phyloP scores from a whole-genome alignment of 35 echinoderm and acorn worm species.

The Heliocidaris erythrogramma region DNA sequence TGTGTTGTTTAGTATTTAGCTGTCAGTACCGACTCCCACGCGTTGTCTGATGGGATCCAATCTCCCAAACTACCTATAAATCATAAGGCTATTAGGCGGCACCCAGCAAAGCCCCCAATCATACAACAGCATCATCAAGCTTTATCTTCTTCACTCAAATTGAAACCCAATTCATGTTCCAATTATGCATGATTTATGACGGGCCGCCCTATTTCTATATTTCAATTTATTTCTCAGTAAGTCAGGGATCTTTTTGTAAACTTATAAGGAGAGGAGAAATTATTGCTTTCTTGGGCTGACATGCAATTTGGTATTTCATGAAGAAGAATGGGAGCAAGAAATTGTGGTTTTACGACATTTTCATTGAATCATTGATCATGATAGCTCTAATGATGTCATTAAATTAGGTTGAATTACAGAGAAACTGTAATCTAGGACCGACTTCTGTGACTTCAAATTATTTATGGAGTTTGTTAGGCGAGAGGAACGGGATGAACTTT shows the following conservation, averaged over 20 bases:
- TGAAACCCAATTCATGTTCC: constrained; percentile 16
- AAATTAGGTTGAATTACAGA: neutral
- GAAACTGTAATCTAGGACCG: no score
- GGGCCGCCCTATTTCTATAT: neutral
- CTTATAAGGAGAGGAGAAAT: neutral
- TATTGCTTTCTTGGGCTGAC: neutral
- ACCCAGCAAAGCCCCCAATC: neutral
- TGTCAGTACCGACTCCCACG: no score
- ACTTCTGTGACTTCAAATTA: no score
- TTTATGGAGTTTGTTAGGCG: no score
- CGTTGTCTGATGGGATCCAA: no score
- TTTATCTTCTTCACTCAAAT: neutral
- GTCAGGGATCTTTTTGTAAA: neutral
- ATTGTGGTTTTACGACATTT: neutral
- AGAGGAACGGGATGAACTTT: no score
- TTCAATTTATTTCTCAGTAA: neutral
- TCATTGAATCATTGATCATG: neutral
- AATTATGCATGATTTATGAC: constrained; percentile 12
- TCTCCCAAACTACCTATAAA: neutral
- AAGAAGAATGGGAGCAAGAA: neutral
- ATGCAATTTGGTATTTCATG: constrained; percentile 12
- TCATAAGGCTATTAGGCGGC: neutral
- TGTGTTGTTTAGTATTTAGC: no score
- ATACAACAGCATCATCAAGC: neutral
- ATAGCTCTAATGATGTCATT: neutral